Conservation (phyloP, 1,140 invertebrate species). For the Caerostris extrusa region DNA sequence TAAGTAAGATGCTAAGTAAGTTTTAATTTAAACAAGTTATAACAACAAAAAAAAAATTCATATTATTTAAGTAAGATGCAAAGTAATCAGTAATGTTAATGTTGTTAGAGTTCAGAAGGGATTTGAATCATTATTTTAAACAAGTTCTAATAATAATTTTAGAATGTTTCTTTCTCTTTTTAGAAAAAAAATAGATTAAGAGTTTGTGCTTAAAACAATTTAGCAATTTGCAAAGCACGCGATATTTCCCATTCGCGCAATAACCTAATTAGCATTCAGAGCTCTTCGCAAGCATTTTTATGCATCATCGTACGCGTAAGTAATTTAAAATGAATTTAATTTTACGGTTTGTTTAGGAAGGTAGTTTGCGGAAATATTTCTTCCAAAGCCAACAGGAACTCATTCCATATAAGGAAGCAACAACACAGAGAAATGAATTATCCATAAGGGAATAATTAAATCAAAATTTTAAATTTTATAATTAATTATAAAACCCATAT, state of each 20-base stretch:
- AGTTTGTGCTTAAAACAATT: not conserved
- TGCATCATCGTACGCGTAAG: not conserved
- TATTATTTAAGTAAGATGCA: no score
- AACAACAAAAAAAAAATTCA: no score
- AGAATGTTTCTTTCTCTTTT: not conserved
- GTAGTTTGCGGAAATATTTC: no score
- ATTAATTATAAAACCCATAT: no score
- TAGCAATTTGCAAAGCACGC: not conserved
- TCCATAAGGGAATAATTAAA: not conserved
- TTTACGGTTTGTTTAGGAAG: not conserved
- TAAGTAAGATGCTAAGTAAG: no score
- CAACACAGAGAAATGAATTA: not conserved
- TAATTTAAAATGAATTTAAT: not conserved
- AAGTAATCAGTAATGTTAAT: no score
- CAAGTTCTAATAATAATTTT: not conserved
- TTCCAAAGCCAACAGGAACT: not conserved
- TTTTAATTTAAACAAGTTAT: no score
- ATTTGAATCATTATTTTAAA: no score
- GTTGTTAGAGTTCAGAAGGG: no score
- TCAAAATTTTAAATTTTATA: no score
- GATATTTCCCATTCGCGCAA: not conserved
- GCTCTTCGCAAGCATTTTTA: not conserved
- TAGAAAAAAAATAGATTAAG: not conserved
- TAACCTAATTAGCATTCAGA: not conserved
- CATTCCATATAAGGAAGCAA: not conserved